These are phyloP conservation scores for Steinernema feltiae DNA, from an alignment of 1,140 invertebrate species.

Conservation along the genomic window DNA sequence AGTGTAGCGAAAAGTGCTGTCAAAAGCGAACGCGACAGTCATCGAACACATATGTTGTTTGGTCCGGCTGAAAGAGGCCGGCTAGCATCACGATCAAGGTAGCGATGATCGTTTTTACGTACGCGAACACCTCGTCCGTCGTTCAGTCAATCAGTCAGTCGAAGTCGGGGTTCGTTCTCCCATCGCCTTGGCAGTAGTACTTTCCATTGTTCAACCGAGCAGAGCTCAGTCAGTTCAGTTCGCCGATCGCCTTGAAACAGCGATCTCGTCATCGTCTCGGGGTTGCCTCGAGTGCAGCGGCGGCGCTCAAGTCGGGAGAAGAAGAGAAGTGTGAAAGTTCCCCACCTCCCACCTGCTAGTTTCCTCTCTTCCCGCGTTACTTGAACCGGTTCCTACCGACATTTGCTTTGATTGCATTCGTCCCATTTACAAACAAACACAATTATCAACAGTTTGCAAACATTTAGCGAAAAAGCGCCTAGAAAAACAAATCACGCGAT, in stretches of 20 bases:
- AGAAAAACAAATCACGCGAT: too few relatives aligned
- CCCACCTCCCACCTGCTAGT: not conserved
- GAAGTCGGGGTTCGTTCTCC: too few relatives aligned
- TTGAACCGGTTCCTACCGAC: not conserved
- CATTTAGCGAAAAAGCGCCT: too few relatives aligned
- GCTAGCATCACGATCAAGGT: not conserved
- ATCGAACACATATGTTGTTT: slow-evolving; percentile 6
- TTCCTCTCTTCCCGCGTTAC: not conserved
- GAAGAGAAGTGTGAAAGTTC: not conserved
- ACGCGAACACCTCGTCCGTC: not conserved
- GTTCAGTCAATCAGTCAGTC: not conserved
- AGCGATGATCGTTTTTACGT: not conserved
- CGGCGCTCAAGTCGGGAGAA: not conserved
- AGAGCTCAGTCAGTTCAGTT: not conserved
- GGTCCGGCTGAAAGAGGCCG: not conserved
- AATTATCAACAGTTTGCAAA: not conserved
- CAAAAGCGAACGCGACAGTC: not conserved
- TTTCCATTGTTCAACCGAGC: too few relatives aligned
- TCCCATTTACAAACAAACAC: too few relatives aligned
- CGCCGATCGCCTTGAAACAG: not conserved
- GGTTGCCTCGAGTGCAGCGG: not conserved
- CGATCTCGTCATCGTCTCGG: too few relatives aligned
- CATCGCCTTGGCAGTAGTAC: too few relatives aligned
- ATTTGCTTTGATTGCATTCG: not conserved
- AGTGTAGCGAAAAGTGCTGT: not conserved